Evolutionary conservation across 2,888 invertebrate genomes (phyloP), one percentile per base, ranked within the genome.

Genomic region (Tiphia femorata): DNA sequence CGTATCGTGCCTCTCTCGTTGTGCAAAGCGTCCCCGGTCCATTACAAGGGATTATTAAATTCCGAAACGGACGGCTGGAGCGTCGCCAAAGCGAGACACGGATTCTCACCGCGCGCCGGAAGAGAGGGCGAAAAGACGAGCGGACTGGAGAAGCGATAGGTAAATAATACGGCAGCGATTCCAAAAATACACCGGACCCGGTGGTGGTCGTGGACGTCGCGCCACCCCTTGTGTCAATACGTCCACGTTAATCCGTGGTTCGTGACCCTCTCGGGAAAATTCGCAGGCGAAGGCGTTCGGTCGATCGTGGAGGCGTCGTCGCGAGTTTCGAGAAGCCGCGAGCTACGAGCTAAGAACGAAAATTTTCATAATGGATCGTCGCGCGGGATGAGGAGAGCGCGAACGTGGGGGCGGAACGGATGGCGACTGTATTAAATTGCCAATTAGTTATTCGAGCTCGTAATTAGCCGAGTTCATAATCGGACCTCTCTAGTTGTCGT

Each of bases 11-110:
- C 51, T n/a, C n/a, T n/a, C 49, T 49, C 44, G 51, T 35, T 38
- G 44, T 30, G 49, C 48, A 55, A 63, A 67, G 63, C 48, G 56
- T 54, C 30, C 27, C 25, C 20, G 49, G 59, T 57, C 60, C 59
- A 60, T 67, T 63, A 55, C 50, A 51, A 44, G 59, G 58, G 62
- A 68, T 68, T 68, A 68, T 68, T 68, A 68, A 68, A 68, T 64
- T 62, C 58, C 48, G 59, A 53, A 63, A 62, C 58, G 46, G 64
- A 57, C 52, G 52, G 65, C 64, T 67, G 62, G 67, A 55, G 41
- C 50, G 41, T 37, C 19, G 58, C 68, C 64, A 68, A 64, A 56
- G 52, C 46, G 33, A 35, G 38, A 37, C 44, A 30, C 16, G 44
- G 30, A 33, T 55, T 58, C 51, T 35, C 50, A 21, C 19, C 33